A percentile compares a stretch with the other conserved stretches of the same genome.
Evolutionary conservation across 2,113 vertebrate species (phyloP).

Genomic region (Progne subis): DNA sequence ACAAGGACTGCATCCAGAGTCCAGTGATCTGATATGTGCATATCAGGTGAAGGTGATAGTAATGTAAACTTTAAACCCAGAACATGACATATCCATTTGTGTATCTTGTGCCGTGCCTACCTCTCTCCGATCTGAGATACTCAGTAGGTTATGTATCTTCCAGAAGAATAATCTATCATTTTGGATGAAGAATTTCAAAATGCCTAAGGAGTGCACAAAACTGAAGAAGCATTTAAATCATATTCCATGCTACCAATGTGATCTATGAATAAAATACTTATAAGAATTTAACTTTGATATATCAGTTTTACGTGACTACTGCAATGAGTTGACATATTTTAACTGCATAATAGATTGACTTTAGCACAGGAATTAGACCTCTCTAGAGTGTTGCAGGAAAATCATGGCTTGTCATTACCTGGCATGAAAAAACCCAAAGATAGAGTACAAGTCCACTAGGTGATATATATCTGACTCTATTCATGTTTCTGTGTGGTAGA

Average conservation of each 20-base stretch:
- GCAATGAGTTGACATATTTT: conserved; percentile 16
- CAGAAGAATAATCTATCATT: conserved; percentile 10
- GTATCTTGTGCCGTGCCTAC: not conserved
- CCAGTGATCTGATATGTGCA: not conserved
- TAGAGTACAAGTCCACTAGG: not conserved
- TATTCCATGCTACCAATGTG: conserved; percentile 55
- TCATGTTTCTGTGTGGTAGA: not conserved
- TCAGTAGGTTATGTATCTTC: not conserved
- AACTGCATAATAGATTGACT: not conserved
- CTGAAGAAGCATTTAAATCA: conserved; percentile 44
- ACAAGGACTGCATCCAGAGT: not conserved
- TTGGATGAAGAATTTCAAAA: conserved; percentile 44
- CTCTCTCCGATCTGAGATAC: not conserved
- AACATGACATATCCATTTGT: not conserved
- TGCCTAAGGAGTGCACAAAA: conserved; percentile 4
- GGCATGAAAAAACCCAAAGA: not conserved
- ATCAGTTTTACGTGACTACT: conserved; percentile 29
- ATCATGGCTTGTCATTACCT: not conserved
- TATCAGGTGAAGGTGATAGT: not conserved
- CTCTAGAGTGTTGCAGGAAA: not conserved
- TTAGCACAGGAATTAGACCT: not conserved
- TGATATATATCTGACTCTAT: not conserved
- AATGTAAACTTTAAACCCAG: not conserved
- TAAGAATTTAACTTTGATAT: conserved; percentile 42
- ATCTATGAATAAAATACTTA: conserved; percentile 53